A percentile compares a stretch with the other conserved stretches of the same genome.
Conservation (phyloP, 2,797 vertebrate genomes). For the Protosalanx chinensis region DNA sequence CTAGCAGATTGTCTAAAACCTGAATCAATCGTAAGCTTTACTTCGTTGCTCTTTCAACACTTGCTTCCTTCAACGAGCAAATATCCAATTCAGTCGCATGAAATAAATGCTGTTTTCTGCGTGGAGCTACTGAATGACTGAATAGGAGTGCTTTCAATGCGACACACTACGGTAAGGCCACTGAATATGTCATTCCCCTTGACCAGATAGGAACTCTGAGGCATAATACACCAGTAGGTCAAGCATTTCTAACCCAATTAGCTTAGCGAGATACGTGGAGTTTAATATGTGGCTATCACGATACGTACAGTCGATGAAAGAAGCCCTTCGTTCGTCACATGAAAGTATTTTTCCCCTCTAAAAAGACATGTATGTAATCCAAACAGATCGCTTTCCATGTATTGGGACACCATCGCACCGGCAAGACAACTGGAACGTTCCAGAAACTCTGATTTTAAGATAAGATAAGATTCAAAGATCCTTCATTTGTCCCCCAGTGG, state of each 20-base stretch:
- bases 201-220: not conserved
- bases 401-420: too few species aligned
- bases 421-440: too few species aligned
- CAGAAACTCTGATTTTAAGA: too few species aligned
- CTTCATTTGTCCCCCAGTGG: too few species aligned
- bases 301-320: not conserved
- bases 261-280: not conserved
- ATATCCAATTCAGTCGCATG: too few species aligned
- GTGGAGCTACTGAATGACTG: not conserved
- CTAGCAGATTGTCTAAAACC: too few species aligned
- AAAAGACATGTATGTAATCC: not conserved
- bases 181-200: not conserved
- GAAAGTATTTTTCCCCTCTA: not conserved
- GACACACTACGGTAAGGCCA: not conserved
- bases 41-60: too few species aligned
- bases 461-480: too few species aligned
- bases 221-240: not conserved
- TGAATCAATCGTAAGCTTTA: too few species aligned
- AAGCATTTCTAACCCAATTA: not conserved
- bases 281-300: not conserved
- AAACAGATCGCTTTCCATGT: not conserved
- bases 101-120: too few species aligned
- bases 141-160: not conserved
- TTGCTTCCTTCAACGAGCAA: too few species aligned
- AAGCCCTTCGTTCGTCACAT: not conserved